A percentile compares a stretch with the other conserved stretches of the same genome.
phyloP scores from a whole-genome alignment of 2,113 vertebrate genomes.

The Alces alces region DNA sequence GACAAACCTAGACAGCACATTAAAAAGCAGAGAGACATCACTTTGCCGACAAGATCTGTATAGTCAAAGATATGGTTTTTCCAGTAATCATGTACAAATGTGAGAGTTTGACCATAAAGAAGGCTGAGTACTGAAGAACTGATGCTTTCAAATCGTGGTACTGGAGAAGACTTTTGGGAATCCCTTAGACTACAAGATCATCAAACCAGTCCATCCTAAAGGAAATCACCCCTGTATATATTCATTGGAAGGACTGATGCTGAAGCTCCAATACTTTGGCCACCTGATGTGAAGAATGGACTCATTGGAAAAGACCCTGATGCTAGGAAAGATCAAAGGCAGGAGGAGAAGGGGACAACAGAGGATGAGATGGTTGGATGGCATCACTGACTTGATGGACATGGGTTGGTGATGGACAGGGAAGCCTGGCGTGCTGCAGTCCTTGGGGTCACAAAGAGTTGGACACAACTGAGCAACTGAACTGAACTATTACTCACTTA shows the following conservation, averaged over 20 bases:
- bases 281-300: not conserved
- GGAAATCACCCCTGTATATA: not conserved
- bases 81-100: not conserved
- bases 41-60: not conserved
- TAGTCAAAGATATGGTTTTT: not conserved
- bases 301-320: not conserved
- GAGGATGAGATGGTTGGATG: not conserved
- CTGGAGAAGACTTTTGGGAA: not conserved
- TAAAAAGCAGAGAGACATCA: not conserved
- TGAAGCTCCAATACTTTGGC: not conserved
- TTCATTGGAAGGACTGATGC: not conserved
- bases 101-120: not conserved
- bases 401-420: not conserved
- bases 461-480: not conserved
- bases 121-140: not conserved
- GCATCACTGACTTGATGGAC: not conserved
- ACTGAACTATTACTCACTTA: not conserved
- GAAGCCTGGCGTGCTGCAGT: not conserved
- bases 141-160: not conserved
- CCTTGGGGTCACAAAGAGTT: not conserved
- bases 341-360: not conserved
- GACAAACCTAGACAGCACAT: not conserved
- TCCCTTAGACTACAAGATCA: not conserved
- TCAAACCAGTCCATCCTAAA: not conserved
- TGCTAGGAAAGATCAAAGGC: not conserved